These are phyloP conservation scores for Mylabris sibirica DNA, from an alignment of 2,888 invertebrate species.

Conservation along the genomic window DNA sequence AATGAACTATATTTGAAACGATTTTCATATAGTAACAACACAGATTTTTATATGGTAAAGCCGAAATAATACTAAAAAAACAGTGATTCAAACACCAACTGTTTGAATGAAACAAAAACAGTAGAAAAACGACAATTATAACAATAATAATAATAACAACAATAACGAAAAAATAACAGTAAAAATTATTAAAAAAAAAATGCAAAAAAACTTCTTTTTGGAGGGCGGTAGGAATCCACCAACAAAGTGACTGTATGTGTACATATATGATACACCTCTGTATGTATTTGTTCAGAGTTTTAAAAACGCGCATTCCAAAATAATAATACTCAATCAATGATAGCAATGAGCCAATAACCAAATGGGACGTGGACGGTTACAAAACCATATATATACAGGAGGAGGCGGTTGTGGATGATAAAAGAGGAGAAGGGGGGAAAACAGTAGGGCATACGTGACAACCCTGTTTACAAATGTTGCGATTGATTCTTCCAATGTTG, in stretches of 20 bases:
- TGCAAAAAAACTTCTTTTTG: constrained; percentile 30
- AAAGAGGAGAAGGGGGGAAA: constrained; percentile 6
- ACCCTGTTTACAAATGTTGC: constrained; percentile 64
- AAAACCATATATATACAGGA: constrained; percentile 44
- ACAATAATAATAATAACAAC: constrained; percentile 29
- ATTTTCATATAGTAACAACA: neutral
- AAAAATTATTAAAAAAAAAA: constrained; percentile 36
- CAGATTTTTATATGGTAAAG: constrained; percentile 27
- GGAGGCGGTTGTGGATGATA: constrained; percentile 37
- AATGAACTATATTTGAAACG: neutral
- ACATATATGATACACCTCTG: constrained; percentile 31
- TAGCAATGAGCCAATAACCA: constrained; percentile 64
- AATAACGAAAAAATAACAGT: constrained; percentile 36
- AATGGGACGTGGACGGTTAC: constrained; percentile 60
- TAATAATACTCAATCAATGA: constrained; percentile 64
- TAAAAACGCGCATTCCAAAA: constrained; percentile 64
- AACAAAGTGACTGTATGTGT: constrained; percentile 41
- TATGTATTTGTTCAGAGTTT: constrained; percentile 61
- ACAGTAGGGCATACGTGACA: constrained; percentile 58
- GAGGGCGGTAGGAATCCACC: constrained; percentile 41
- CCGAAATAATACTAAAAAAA: constrained; percentile 26
- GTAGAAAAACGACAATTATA: neutral
- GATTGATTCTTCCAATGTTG: constrained; percentile 63
- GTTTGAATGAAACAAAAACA: constrained; percentile 7
- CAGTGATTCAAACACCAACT: neutral